These are phyloP conservation scores for Polydrusus tereticollis DNA, from an alignment of 2,888 invertebrate species.

Conservation along the genomic window DNA sequence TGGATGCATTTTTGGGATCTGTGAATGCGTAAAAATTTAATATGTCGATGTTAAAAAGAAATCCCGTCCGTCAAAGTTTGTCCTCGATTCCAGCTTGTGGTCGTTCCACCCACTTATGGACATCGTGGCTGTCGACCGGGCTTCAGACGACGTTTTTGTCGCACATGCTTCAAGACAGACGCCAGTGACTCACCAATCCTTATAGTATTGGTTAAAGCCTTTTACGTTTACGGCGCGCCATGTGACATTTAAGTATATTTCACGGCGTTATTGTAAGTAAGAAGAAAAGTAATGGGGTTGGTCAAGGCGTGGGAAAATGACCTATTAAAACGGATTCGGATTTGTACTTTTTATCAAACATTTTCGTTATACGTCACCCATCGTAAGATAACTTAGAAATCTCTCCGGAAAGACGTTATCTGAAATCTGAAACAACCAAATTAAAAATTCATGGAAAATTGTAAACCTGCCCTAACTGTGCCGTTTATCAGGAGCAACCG, in stretches of 20 bases:
- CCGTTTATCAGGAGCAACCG: conserved; percentile 21
- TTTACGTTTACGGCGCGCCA: conserved; percentile 36
- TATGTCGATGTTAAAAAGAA: too few species aligned
- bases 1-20: too few species aligned
- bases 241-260: conserved; percentile 1
- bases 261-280: conserved; percentile 8
- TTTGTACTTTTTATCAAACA: too few species aligned
- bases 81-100: conserved; percentile 22
- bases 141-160: conserved; percentile 37
- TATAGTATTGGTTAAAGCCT: conserved; percentile 34
- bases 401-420: conserved; percentile 21
- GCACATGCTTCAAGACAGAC: conserved; percentile 36
- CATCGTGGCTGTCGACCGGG: not conserved
- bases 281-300: conserved; percentile 8
- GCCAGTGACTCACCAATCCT: conserved; percentile 38
- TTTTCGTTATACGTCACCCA: too few species aligned
- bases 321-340: not conserved
- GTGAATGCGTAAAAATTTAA: too few species aligned
- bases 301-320: conserved; percentile 26
- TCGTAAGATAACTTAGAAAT: too few species aligned
- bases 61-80: not conserved
- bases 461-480: conserved; percentile 24
- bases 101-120: conserved; percentile 37
- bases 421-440: not conserved
- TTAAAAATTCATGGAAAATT: conserved; percentile 30